phyloP scores from a whole-genome alignment of 2,113 vertebrate genomes.

The Sphyrna mokarran region DNA sequence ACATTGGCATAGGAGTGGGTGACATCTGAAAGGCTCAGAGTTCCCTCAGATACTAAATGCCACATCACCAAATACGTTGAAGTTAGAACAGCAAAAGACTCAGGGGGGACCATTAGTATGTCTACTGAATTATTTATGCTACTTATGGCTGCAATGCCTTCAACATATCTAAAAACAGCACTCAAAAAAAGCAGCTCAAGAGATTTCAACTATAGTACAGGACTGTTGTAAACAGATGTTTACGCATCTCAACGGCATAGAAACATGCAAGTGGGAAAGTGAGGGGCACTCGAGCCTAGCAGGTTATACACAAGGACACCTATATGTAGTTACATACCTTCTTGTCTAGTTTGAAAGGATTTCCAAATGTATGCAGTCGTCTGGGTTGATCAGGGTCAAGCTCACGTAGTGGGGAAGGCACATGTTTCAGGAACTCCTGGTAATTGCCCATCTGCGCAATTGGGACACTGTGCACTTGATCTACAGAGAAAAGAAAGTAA shows the following conservation, averaged over 20 bases:
- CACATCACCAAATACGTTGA: not conserved
- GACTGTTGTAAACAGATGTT: not conserved
- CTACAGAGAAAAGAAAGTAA: constrained; percentile 49
- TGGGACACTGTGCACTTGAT: constrained; percentile 89
- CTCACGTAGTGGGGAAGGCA: constrained; percentile 83
- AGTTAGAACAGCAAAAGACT: not conserved
- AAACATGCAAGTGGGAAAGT: not conserved
- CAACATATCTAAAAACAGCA: not conserved
- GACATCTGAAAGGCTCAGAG: not conserved
- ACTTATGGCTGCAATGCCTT: not conserved
- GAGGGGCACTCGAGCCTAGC: not conserved
- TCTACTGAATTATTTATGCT: constrained; percentile 13
- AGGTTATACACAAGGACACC: not conserved
- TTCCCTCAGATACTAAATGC: not conserved
- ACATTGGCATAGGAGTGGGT: not conserved
- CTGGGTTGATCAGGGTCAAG: constrained; percentile 92
- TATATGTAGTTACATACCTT: constrained; percentile 61
- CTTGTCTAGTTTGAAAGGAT: constrained; percentile 96
- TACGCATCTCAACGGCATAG: not conserved
- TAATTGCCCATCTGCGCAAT: constrained; percentile 98
- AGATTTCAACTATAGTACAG: not conserved
- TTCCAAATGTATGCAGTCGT: constrained; percentile 90
- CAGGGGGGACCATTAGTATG: not conserved
- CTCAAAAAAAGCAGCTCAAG: not conserved
- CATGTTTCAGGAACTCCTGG: constrained; percentile 87